phyloP scores from a whole-genome alignment of 2,797 vertebrate species.

The Sebastes hopkinsi region DNA sequence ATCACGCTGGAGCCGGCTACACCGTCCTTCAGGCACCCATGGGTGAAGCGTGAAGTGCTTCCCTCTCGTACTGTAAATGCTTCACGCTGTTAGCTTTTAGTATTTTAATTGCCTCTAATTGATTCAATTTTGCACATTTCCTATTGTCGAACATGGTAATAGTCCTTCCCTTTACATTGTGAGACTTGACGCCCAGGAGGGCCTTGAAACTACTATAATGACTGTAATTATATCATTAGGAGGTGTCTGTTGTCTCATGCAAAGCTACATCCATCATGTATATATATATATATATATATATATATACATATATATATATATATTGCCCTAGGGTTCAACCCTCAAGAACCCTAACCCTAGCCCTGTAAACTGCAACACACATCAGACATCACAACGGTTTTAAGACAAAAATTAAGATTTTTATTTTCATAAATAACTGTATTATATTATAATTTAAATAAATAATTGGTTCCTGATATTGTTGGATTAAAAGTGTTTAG shows the following conservation, averaged over 20 bases:
- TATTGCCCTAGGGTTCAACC: too few species aligned
- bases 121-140: background rate
- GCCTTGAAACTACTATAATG: background rate
- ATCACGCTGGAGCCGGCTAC: background rate
- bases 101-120: background rate
- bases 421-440: too few species aligned
- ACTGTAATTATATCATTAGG: conserved; percentile 1
- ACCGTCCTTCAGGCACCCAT: background rate
- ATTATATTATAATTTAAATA: too few species aligned
- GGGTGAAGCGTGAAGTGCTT: background rate
- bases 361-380: too few species aligned
- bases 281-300: too few species aligned
- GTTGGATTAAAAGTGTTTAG: too few species aligned
- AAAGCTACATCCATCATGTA: background rate
- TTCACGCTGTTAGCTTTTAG: background rate
- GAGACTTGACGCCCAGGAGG: background rate
- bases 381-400: too few species aligned
- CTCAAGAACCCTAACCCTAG: too few species aligned
- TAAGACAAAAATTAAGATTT: too few species aligned
- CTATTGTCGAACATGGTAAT: background rate
- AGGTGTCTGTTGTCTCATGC: background rate
- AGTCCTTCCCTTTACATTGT: background rate
- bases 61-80: background rate
- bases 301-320: too few species aligned
- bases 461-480: too few species aligned